phyloP scores from a whole-genome alignment of 2,888 invertebrate species.

The Alcis repandata region DNA sequence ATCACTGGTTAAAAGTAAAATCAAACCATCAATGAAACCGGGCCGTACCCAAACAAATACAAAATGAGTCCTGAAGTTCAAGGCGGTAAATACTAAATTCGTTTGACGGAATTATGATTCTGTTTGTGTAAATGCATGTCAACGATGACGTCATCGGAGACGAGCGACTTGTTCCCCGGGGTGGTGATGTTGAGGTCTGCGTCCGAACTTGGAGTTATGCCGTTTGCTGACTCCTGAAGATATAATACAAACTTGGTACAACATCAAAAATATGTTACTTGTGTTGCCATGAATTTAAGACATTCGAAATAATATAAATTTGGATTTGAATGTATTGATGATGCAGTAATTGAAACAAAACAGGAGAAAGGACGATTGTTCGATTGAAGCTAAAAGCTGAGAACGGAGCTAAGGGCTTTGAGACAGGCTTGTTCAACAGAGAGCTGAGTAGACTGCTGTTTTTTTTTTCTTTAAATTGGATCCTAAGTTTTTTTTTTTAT shows the following conservation, averaged over 20 bases:
- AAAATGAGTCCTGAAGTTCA: constrained; percentile 21
- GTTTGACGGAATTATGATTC: constrained; percentile 58
- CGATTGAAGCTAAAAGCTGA: no score
- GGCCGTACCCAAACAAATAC: constrained; percentile 6
- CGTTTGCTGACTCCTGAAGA: constrained; percentile 67
- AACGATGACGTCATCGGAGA: constrained; percentile 86
- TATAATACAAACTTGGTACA: background rate
- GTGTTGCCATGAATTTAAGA: no score
- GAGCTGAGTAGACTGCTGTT: no score
- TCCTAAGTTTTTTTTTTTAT: no score
- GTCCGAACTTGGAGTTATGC: constrained; percentile 83
- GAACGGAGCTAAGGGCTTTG: no score
- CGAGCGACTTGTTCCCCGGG: constrained; percentile 80
- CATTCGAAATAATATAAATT: no score
- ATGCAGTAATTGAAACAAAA: no score
- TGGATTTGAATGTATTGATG: no score
- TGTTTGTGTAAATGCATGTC: constrained; percentile 84
- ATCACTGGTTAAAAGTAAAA: background rate
- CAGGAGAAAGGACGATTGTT: no score
- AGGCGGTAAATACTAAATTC: constrained; percentile 59
- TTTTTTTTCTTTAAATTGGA: no score
- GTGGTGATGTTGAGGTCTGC: constrained; percentile 68
- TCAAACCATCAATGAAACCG: constrained; percentile 4
- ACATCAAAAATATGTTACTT: no score
- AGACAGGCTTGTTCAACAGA: no score